A percentile compares a stretch with the other conserved stretches of the same genome.
These are phyloP conservation scores for Cranoglanis bouderius DNA, from an alignment of 2,113 vertebrate species.

Conservation along the genomic window DNA sequence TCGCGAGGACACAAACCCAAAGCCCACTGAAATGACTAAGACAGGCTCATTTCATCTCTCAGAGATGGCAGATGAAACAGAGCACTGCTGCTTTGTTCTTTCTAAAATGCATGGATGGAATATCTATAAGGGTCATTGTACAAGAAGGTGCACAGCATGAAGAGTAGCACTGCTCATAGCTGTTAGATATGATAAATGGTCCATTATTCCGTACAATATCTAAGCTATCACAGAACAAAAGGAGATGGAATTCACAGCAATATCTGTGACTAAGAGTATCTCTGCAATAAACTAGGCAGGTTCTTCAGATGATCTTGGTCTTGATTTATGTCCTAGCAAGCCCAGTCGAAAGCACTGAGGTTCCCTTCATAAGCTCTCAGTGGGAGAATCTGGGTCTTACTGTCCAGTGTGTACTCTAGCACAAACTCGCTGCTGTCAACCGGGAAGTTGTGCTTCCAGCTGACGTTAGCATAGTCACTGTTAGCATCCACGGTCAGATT, in stretches of 20 bases:
- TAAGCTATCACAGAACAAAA: slow-evolving; percentile 7
- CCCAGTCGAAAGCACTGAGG: slow-evolving; percentile 14
- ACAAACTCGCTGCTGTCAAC: slow-evolving; percentile 90
- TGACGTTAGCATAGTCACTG: slow-evolving; percentile 98
- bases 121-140: slow-evolving; percentile 16
- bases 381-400: slow-evolving; percentile 80
- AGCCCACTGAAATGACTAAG: slow-evolving; percentile 14
- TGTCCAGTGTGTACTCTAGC: slow-evolving; percentile 95
- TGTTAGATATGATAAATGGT: slow-evolving; percentile 33
- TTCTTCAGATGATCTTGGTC: neutral
- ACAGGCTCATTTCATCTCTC: slow-evolving; percentile 12
- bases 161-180: slow-evolving; percentile 7
- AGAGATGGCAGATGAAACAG: slow-evolving; percentile 17
- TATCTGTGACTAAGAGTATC: neutral
- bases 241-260: neutral
- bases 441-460: slow-evolving; percentile 95
- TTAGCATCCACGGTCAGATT: slow-evolving; percentile 93
- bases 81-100: slow-evolving; percentile 33
- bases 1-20: slow-evolving; percentile 50
- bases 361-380: slow-evolving; percentile 55
- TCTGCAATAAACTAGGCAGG: neutral
- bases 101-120: slow-evolving; percentile 9
- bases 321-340: slow-evolving; percentile 46
- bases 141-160: slow-evolving; percentile 24
- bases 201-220: slow-evolving; percentile 25